Conservation (phyloP, 2,888 invertebrate genomes). For the Brachypterus glaber region DNA sequence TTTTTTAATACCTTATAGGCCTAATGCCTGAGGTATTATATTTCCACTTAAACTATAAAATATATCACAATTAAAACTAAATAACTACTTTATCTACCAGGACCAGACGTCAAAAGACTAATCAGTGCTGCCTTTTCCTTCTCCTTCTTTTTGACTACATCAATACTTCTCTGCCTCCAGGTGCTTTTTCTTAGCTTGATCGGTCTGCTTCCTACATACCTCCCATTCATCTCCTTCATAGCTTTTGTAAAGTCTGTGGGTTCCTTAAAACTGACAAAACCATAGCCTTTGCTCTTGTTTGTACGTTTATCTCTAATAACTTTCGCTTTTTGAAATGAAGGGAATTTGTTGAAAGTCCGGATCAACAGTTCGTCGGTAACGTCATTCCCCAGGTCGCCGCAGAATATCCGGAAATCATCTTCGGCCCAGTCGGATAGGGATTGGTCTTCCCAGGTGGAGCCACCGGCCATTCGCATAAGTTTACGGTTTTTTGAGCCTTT, state of each 20-base stretch:
- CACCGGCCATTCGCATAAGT: slow-evolving; percentile 85
- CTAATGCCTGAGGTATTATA: too few relatives aligned
- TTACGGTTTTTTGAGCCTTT: slow-evolving; percentile 46
- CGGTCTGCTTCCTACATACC: slow-evolving; percentile 97
- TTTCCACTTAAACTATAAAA: too few relatives aligned
- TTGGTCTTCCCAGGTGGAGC: slow-evolving; percentile 92
- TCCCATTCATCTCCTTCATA: slow-evolving; percentile 99
- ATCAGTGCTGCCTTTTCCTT: slow-evolving; percentile 86
- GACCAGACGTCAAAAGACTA: slow-evolving; percentile 55
- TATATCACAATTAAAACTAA: not conserved
- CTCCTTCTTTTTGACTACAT: slow-evolving; percentile 90
- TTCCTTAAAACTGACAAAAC: slow-evolving; percentile 97
- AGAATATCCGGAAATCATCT: slow-evolving; percentile 97
- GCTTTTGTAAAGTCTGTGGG: slow-evolving; percentile 96
- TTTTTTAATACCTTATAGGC: too few relatives aligned
- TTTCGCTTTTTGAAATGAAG: slow-evolving; percentile 88
- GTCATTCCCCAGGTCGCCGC: slow-evolving; percentile 99
- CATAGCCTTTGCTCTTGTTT: slow-evolving; percentile 97
- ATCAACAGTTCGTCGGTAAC: slow-evolving; percentile 97
- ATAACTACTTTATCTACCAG: slow-evolving; percentile 24
- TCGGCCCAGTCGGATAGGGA: slow-evolving; percentile 94
- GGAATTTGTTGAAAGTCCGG: slow-evolving; percentile 88
- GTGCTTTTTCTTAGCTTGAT: slow-evolving; percentile 95
- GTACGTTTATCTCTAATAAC: slow-evolving; percentile 94
- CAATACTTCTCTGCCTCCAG: slow-evolving; percentile 90